Percentiles rank a stretch among this genome's conserved stretches.
These are phyloP conservation scores for Luehdorfia chinensis DNA, from an alignment of 1,140 invertebrate genomes.

Conservation along the genomic window DNA sequence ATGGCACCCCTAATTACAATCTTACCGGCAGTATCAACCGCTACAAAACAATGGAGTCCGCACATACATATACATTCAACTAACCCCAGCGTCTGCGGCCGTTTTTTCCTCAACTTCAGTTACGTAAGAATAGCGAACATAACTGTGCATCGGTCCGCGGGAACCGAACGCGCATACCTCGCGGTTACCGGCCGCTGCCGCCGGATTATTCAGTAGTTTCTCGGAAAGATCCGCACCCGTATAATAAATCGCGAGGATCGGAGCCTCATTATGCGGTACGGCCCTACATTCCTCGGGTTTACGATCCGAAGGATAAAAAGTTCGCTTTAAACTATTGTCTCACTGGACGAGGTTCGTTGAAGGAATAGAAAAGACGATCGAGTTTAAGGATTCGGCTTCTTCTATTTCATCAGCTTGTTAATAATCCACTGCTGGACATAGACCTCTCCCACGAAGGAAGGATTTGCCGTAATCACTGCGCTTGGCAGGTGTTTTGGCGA, in stretches of 20 bases:
- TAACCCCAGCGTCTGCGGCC: slow-evolving; percentile 20
- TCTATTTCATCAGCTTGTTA: too few species aligned
- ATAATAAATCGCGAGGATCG: slow-evolving; percentile 52
- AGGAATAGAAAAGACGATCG: slow-evolving; percentile 20
- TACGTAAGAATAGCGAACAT: slow-evolving; percentile 69
- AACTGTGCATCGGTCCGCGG: slow-evolving; percentile 48
- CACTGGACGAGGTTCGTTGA: slow-evolving; percentile 11
- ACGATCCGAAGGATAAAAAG: slow-evolving; percentile 62
- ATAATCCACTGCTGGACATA: too few species aligned
- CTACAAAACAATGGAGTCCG: not conserved
- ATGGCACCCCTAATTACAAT: too few species aligned
- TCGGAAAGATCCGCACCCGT: slow-evolving; percentile 39
- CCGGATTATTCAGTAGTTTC: slow-evolving; percentile 62
- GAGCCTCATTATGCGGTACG: slow-evolving; percentile 58
- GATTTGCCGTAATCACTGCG: too few species aligned
- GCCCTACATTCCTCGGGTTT: slow-evolving; percentile 57
- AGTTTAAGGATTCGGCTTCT: too few species aligned
- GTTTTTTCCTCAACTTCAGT: slow-evolving; percentile 34
- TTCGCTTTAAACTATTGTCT: slow-evolving; percentile 56
- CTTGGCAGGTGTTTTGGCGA: too few species aligned
- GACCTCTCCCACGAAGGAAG: too few species aligned
- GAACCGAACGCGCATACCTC: slow-evolving; percentile 56
- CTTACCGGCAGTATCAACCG: too few species aligned
- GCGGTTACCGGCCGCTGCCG: slow-evolving; percentile 33
- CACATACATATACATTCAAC: slow-evolving; percentile 18